Evolutionary conservation across 53 echinoderm and acorn worm genomes (phyloP).

Genomic region (Astropecten irregularis): DNA sequence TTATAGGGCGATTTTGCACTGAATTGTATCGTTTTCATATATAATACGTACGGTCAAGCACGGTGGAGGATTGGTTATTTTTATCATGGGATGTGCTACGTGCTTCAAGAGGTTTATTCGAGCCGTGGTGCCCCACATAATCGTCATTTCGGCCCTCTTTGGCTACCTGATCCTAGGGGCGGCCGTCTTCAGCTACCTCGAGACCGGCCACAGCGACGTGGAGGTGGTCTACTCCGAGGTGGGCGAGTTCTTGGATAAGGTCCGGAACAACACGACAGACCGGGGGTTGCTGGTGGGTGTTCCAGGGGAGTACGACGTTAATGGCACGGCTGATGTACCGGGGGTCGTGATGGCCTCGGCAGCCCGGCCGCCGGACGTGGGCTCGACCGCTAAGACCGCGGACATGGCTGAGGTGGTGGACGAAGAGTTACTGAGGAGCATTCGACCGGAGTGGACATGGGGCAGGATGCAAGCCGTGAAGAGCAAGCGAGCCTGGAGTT

Average conservation of each 20-base stretch:
- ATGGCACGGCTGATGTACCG: no score
- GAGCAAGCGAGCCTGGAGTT: conserved; percentile 64
- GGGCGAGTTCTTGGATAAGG: neutral
- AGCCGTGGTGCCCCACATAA: conserved; percentile 52
- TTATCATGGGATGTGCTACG: conserved; percentile 12
- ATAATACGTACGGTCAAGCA: no score
- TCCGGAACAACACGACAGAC: neutral
- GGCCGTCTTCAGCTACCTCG: conserved; percentile 55
- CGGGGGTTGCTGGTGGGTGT: no score
- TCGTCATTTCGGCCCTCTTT: conserved; percentile 51
- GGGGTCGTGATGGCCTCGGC: no score
- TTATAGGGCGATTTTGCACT: no score
- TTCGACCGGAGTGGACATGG: conserved; percentile 63
- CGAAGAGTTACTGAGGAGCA: conserved; percentile 35
- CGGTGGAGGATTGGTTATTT: no score
- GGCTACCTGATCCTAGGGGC: conserved; percentile 69
- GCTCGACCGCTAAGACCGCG: neutral
- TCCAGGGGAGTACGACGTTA: no score
- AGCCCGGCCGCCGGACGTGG: neutral
- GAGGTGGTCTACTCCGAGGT: conserved; percentile 17
- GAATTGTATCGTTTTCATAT: no score
- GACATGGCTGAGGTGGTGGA: conserved; percentile 49
- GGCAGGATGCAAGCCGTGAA: conserved; percentile 63
- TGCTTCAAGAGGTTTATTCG: conserved; percentile 42
- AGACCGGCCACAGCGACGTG: conserved; percentile 25